Evolutionary conservation across 1,140 invertebrate genomes (phyloP).

Genomic region (Popillia japonica): DNA sequence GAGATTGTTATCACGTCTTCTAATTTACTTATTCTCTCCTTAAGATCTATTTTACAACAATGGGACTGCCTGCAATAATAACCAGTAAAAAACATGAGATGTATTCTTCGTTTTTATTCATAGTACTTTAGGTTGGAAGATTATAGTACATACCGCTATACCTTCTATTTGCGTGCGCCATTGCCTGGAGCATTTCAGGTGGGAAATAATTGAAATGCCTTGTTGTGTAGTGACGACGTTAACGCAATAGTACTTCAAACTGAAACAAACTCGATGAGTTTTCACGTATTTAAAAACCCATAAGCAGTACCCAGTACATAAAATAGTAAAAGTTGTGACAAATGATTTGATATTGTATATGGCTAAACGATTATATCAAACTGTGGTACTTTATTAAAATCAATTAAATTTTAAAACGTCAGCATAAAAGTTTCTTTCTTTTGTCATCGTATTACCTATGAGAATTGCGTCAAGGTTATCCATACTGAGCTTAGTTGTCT

Average conservation of each 20-base stretch:
- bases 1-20: constrained; percentile 73
- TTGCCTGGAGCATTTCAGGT: neutral
- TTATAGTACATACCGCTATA: neutral
- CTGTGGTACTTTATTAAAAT: too few species aligned
- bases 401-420: too few species aligned
- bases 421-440: too few species aligned
- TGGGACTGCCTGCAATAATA: constrained; percentile 47
- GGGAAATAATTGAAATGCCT: constrained; percentile 6
- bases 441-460: too few species aligned
- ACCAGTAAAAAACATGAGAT: constrained; percentile 17
- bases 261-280: neutral
- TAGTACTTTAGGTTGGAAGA: neutral
- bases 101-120: constrained; percentile 24
- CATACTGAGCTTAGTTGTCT: too few species aligned
- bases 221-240: neutral
- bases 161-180: neutral
- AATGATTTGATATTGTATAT: too few species aligned
- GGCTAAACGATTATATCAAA: too few species aligned
- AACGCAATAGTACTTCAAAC: neutral
- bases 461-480: too few species aligned
- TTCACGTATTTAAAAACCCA: too few species aligned
- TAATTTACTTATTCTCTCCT: constrained; percentile 74
- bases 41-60: constrained; percentile 69
- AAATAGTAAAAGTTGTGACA: too few species aligned
- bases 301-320: neutral